Evolutionary conservation across 2,113 vertebrate genomes (phyloP).

Genomic region (Silurus meridionalis): DNA sequence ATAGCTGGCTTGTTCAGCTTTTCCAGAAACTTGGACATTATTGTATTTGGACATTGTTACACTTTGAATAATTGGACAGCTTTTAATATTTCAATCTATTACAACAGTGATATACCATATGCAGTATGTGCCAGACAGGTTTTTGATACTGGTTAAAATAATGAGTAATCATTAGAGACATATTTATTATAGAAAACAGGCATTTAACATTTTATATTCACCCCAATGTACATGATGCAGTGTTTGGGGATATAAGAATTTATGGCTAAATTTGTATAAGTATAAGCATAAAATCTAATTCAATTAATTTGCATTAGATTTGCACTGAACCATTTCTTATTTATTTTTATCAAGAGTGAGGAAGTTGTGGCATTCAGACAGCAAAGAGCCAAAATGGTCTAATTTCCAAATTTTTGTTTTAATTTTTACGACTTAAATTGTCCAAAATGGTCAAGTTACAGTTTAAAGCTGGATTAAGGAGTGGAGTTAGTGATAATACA

Average conservation of each 20-base stretch:
- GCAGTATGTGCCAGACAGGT: not conserved
- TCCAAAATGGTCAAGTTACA: not conserved
- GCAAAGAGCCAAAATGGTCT: not conserved
- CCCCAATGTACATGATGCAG: no score
- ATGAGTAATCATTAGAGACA: not conserved
- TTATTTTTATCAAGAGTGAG: not conserved
- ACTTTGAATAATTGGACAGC: not conserved
- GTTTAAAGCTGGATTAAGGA: not conserved
- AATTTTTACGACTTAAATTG: not conserved
- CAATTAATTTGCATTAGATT: not conserved
- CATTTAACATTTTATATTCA: no score
- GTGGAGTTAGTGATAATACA: not conserved
- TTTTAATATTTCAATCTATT: not conserved
- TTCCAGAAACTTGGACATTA: not conserved
- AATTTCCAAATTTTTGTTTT: no score
- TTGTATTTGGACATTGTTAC: not conserved
- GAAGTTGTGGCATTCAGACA: not conserved
- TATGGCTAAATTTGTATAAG: not conserved
- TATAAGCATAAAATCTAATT: not conserved
- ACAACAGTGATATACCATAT: not conserved
- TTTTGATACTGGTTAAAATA: not conserved
- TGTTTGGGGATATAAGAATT: no score
- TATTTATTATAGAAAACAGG: not conserved
- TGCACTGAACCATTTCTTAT: no score
- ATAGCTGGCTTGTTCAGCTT: not conserved